Conservation (phyloP, 2,113 vertebrate genomes). For the Eptatretus burgeri region DNA sequence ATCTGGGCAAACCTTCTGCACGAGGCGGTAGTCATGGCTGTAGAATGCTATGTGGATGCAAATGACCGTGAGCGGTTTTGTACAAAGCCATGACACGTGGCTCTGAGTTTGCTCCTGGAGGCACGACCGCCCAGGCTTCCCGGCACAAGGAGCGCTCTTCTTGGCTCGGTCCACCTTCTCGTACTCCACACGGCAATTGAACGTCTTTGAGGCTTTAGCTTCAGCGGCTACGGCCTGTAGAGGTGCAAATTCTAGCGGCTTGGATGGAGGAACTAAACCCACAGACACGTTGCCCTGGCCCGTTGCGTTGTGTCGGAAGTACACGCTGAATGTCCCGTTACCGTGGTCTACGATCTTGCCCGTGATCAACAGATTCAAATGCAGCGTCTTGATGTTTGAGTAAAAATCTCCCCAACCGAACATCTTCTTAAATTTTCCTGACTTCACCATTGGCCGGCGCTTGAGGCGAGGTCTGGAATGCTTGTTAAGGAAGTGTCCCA, state of each 20-base stretch:
- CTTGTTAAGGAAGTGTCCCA: too few species aligned
- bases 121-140: conserved; percentile 67
- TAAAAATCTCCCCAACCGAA: conserved; percentile 98
- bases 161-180: conserved; percentile 94
- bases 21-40: conserved; percentile 97
- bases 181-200: conserved; percentile 96
- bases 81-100: conserved; percentile 94
- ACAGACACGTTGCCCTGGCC: conserved; percentile 85
- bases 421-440: conserved; percentile 99
- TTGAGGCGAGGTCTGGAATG: conserved; percentile 15
- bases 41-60: conserved; percentile 98
- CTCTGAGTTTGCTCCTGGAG: conserved; percentile 97
- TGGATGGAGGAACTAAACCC: conserved; percentile 82
- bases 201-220: conserved; percentile 86
- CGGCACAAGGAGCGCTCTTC: conserved; percentile 71
- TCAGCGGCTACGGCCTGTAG: conserved; percentile 62
- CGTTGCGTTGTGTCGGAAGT: conserved; percentile 93
- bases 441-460: conserved; percentile 89
- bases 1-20: conserved; percentile 95
- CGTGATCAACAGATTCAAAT: conserved; percentile 90
- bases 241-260: conserved; percentile 80
- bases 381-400: conserved; percentile 96
- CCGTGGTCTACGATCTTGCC: conserved; percentile 96
- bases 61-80: conserved; percentile 95
- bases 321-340: conserved; percentile 91